A percentile compares a stretch with the other conserved stretches of the same genome.
Conservation (phyloP, 1,140 invertebrate species). For the Formica exsecta region DNA sequence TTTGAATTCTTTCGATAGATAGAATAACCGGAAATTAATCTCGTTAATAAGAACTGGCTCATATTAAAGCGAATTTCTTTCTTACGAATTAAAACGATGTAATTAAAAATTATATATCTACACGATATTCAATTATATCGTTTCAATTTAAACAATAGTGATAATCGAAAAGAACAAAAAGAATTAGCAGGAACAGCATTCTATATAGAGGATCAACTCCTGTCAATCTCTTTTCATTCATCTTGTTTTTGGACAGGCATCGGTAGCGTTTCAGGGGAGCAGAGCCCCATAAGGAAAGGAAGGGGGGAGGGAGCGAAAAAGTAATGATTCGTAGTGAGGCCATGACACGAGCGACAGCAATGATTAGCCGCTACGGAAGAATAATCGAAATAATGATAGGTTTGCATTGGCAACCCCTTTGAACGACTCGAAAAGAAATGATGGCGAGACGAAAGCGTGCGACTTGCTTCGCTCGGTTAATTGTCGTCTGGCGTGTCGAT, state of each 20-base stretch:
- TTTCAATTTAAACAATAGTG: background rate
- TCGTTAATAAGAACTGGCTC: conserved; percentile 2
- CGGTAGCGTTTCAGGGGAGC: conserved; percentile 2
- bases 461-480: conserved; percentile 83
- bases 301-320: conserved; percentile 57
- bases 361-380: conserved; percentile 82
- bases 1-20: background rate
- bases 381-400: conserved; percentile 85
- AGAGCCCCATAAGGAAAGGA: conserved; percentile 22
- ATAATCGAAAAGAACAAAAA: conserved; percentile 19
- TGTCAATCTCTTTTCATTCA: conserved; percentile 24
- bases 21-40: conserved; percentile 1
- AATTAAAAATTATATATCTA: background rate
- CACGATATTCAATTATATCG: background rate
- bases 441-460: conserved; percentile 67
- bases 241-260: conserved; percentile 18
- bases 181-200: conserved; percentile 3
- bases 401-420: conserved; percentile 77
- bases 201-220: conserved; percentile 11
- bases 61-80: background rate
- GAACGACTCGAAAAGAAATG: conserved; percentile 49
- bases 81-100: background rate
- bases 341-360: conserved; percentile 81
- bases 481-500: conserved; percentile 85
- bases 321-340: conserved; percentile 80